A percentile compares a stretch with the other conserved stretches of the same genome.
Conservation (phyloP, 2,797 vertebrate species). For the Rhinatrema bivittatum region DNA sequence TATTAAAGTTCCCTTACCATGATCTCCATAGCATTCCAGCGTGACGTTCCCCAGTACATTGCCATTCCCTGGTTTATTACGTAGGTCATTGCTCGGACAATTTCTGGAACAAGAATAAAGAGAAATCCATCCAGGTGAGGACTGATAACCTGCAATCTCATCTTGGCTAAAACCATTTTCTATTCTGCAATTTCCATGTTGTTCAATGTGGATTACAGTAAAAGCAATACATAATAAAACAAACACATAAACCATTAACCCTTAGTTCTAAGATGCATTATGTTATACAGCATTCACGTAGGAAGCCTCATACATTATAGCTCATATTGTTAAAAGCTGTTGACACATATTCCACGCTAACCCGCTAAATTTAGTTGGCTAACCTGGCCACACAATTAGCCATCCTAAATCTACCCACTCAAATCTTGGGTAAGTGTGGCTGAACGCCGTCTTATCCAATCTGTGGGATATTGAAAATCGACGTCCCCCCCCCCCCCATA, state of each 20-base stretch:
- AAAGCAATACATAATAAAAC: neutral
- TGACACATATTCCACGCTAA: too few species aligned
- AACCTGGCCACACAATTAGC: too few species aligned
- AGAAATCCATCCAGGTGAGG: accelerated
- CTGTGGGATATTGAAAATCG: neutral
- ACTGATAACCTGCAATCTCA: accelerated
- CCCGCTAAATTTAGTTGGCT: too few species aligned
- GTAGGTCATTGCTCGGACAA: constrained; percentile 93
- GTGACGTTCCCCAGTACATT: constrained; percentile 97
- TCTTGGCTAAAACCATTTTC: neutral
- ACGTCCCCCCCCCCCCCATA: too few species aligned
- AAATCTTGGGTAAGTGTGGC: neutral
- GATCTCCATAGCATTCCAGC: constrained; percentile 98
- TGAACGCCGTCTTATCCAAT: neutral
- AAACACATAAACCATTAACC: neutral
- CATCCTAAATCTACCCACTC: too few species aligned
- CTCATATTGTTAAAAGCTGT: too few species aligned
- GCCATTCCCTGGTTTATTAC: constrained; percentile 98
- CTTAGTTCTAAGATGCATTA: too few species aligned
- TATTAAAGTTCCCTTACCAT: too few species aligned
- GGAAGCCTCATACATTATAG: neutral
- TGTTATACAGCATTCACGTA: too few species aligned
- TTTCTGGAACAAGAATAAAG: constrained; percentile 58
- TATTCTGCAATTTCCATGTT: neutral
- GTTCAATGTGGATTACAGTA: accelerated